A percentile compares a stretch with the other conserved stretches of the same genome.
Conservation (phyloP, 2,888 invertebrate species). For the Plutella xylostella region DNA sequence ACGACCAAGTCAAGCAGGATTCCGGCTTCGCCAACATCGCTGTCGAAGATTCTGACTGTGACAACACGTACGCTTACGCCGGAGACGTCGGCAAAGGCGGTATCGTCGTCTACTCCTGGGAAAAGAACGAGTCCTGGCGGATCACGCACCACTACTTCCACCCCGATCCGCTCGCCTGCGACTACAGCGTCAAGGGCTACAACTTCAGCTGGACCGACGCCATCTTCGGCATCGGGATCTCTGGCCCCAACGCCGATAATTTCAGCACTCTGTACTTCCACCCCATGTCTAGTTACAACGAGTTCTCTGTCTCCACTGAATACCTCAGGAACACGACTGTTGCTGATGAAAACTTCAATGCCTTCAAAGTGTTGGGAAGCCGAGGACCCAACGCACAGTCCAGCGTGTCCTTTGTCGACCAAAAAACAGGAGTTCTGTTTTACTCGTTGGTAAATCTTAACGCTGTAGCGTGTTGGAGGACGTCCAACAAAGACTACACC, state of each 20-base stretch:
- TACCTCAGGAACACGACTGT: conserved; percentile 72
- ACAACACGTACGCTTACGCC: conserved; percentile 78
- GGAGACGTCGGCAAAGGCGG: conserved; percentile 78
- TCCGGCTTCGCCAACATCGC: conserved; percentile 82
- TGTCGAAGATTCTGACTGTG: conserved; percentile 80
- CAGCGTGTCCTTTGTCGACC: conserved; percentile 78
- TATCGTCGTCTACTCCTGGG: conserved; percentile 82
- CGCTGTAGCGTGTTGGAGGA: conserved; percentile 83
- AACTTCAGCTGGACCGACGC: conserved; percentile 83
- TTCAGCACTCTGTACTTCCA: conserved; percentile 83
- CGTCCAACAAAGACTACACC: conserved; percentile 74
- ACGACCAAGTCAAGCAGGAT: conserved; percentile 72
- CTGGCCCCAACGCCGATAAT: conserved; percentile 73
- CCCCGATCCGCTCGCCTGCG: conserved; percentile 78
- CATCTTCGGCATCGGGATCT: conserved; percentile 79
- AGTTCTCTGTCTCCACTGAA: conserved; percentile 80
- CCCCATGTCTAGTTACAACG: conserved; percentile 80
- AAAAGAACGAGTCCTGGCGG: conserved; percentile 78
- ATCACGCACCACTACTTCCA: conserved; percentile 78
- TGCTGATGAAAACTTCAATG: conserved; percentile 68
- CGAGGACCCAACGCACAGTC: conserved; percentile 81
- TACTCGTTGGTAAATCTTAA: conserved; percentile 81
- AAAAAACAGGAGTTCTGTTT: conserved; percentile 77
- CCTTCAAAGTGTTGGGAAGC: conserved; percentile 76
- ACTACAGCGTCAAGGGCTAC: conserved; percentile 77